Evolutionary conservation across 2,888 invertebrate genomes (phyloP).

Genomic region (Mythimna albipuncta): DNA sequence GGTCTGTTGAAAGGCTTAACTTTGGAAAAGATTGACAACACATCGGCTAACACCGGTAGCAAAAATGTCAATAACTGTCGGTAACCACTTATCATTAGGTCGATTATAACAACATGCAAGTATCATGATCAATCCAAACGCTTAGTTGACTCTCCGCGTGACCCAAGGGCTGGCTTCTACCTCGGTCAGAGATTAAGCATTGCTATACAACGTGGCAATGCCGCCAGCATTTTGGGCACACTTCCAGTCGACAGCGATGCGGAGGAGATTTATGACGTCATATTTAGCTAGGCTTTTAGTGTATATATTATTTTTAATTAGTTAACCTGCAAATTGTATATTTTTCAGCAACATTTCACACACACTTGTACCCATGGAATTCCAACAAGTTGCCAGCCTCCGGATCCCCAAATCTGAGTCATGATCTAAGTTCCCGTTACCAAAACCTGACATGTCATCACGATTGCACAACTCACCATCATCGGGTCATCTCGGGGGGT

Average conservation of each 20-base stretch:
- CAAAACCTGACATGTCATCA: slow-evolving; percentile 67
- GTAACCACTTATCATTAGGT: neutral
- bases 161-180: too few relatives aligned
- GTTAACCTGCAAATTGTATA: neutral
- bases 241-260: too few relatives aligned
- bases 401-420: slow-evolving; percentile 40
- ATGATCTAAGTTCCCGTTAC: slow-evolving; percentile 65
- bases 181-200: too few relatives aligned
- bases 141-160: too few relatives aligned
- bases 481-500: slow-evolving; percentile 58
- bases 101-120: neutral
- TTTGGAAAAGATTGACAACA: neutral
- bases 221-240: too few relatives aligned
- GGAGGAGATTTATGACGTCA: too few relatives aligned
- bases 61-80: neutral
- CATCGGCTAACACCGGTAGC: neutral
- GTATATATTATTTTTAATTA: too few relatives aligned
- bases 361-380: slow-evolving; percentile 3
- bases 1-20: neutral
- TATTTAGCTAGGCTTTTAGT: too few relatives aligned
- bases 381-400: slow-evolving; percentile 27
- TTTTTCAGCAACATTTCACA: neutral
- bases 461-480: slow-evolving; percentile 74
- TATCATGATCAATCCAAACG: too few relatives aligned
- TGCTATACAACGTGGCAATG: too few relatives aligned